A percentile compares a stretch with the other conserved stretches of the same genome.
Conservation (phyloP, 2,888 invertebrate species). For the Callyntrura sp. region DNA sequence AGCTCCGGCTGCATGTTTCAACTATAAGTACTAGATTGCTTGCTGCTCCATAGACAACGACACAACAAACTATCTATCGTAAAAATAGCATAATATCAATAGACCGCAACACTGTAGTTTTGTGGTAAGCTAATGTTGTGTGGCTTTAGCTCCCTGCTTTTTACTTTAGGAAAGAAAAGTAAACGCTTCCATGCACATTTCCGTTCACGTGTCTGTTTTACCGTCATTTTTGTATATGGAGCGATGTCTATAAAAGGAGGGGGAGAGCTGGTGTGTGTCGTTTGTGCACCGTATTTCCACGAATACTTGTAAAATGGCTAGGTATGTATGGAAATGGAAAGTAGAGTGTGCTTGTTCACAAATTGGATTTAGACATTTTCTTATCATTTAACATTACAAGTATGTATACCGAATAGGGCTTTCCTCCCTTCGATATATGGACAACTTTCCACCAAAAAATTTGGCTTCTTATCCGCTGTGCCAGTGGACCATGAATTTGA, state of each 20-base stretch:
- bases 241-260: background rate
- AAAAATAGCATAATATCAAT: too few relatives aligned
- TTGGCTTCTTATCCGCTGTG: conserved; percentile 11
- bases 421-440: too few relatives aligned
- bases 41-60: too few relatives aligned
- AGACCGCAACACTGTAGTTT: background rate
- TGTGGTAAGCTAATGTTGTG: conserved; percentile 21
- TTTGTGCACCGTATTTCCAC: background rate
- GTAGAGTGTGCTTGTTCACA: background rate
- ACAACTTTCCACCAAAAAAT: background rate
- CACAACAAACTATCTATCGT: too few relatives aligned
- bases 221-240: too few relatives aligned
- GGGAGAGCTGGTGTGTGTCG: background rate
- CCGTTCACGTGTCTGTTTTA: conserved; percentile 50
- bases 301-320: background rate
- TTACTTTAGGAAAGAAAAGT: background rate
- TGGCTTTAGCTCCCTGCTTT: background rate
- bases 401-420: background rate
- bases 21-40: background rate
- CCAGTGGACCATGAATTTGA: conserved; percentile 18
- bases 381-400: conserved; percentile 30
- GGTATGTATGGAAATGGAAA: conserved; percentile 12
- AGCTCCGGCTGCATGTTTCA: conserved; percentile 4
- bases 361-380: conserved; percentile 61
- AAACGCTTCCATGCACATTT: conserved; percentile 48